Evolutionary conservation across 2,797 vertebrate species (phyloP), one percentile per base, ranked within the genome.

Genomic region (Poecilia velifera): DNA sequence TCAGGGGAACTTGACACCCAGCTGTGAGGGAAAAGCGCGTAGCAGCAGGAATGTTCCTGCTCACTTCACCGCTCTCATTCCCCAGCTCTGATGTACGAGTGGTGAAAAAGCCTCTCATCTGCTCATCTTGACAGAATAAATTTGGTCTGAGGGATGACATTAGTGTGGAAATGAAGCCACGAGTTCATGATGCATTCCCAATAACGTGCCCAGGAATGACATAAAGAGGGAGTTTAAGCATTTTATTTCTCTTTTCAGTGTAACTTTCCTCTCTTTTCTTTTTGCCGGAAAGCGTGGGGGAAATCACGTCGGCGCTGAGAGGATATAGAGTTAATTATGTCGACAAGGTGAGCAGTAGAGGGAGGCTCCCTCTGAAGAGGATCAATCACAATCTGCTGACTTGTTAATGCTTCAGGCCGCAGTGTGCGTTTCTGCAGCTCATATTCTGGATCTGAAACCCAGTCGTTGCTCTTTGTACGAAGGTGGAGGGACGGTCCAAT

Each of bases 1-100:
- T 43, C 20, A 77, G 81, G 75, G 74, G 84, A 84, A 84, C 78
- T 82, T 77, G 18, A 31, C 47, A 64, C 18, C 82, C 31, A 78
- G 76, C 75, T 18, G 51, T 39, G 78, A 81, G 72, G 36, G 3
- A 8, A 25, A 82, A 43, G 34, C 9, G 72, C 14, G 36, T 3
- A 49, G 39, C 75, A 76, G 43, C 64, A 41, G 78, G 49, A 59
- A 47, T 66, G 49, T 76, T 79, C 31, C 20, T 72, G 78, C 55
- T 68, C 73, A 81, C 83, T 80, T 80, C 45, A 75, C 81, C 85
- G 72, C 20, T 43, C 53, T 80, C 28, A 1, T 78, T 81, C 28
- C 81, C 53, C 70, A 70, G 39, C 59, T 74, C 39, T 39, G 85
- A 80, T 28, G 36, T 77, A 59, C 10, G 22, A 79, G 53, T 36